Conservation (phyloP, 2,113 vertebrate genomes). For the Sylvilagus bachmani region DNA sequence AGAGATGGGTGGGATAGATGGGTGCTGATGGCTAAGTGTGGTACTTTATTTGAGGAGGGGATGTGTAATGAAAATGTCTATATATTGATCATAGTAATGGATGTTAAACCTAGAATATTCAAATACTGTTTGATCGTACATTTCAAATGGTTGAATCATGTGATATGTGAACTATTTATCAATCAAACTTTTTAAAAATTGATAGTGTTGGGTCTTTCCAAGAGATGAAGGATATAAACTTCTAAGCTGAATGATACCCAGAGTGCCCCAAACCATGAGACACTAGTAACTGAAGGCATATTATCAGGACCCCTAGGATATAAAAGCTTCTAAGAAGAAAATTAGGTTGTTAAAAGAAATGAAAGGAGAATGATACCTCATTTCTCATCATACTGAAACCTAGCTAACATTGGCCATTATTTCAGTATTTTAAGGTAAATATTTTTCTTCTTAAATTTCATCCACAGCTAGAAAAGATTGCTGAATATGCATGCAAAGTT, state of each 20-base stretch:
- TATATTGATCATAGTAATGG: neutral
- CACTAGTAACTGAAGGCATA: neutral
- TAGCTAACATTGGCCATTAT: neutral
- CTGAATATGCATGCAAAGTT: neutral
- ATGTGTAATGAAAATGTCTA: neutral
- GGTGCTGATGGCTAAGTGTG: neutral
- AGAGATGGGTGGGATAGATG: neutral
- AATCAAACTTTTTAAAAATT: neutral
- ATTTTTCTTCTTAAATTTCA: neutral
- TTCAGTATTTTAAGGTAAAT: neutral
- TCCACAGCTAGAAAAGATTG: neutral
- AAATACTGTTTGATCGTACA: neutral
- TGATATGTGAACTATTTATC: neutral
- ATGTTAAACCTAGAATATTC: neutral
- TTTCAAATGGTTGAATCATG: neutral
- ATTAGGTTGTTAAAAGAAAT: neutral
- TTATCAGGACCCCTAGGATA: neutral
- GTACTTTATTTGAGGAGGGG: neutral
- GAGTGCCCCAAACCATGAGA: neutral
- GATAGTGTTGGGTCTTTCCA: neutral
- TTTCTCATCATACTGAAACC: neutral
- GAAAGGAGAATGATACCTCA: neutral
- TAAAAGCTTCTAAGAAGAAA: neutral
- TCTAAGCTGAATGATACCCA: neutral
- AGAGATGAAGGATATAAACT: neutral